Evolutionary conservation across 1,140 invertebrate genomes (phyloP), one percentile per base, ranked within the genome.

Genomic region (Homalodisca vitripennis): DNA sequence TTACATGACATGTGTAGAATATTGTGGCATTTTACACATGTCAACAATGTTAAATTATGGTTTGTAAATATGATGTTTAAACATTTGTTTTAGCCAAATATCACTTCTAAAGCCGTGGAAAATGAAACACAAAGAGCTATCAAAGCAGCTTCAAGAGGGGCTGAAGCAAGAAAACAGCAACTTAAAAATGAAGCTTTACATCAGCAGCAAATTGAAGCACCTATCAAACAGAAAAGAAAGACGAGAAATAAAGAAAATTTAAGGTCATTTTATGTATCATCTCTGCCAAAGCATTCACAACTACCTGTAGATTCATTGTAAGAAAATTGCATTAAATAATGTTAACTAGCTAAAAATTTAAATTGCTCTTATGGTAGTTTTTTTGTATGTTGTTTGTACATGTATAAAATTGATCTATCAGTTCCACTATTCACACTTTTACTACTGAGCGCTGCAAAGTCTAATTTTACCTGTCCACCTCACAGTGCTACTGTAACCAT

Each of bases 191-290:
- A 60, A 60, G 29, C 22, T 10, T 14, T 60, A 12, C 24, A 60
- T 27, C 26, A 30, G n/a, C 24, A 60, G 6, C 26, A 26, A 60
- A 26, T 6, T 12, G 55, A 60, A 60, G 55, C 27, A 27, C 55
- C 55, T 14, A 27, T 26, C 2, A 60, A 60, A 60, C 22, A 27
- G 13, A 60, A 60, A 24, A 60, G 29, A 30, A 26, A 6, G 12
- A 60, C 24, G 12, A 13, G 55, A 27, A 60, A 60, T 2, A 60
- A 60, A 24, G 55, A 60, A 30, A 30, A 60, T 60, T 60, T 60
- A 29, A 60, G 55, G 29, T 22, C 55, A 27, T 30, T 2, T 27
- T 26, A 3, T 60, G 29, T 60, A 10, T 26, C 55, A 6, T 60
- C 55, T 27, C 24, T 60, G n/a, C 55, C 55, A 30, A 60, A 41